phyloP scores from a whole-genome alignment of 2,797 vertebrate species.

The Premnoplex brunnescens region DNA sequence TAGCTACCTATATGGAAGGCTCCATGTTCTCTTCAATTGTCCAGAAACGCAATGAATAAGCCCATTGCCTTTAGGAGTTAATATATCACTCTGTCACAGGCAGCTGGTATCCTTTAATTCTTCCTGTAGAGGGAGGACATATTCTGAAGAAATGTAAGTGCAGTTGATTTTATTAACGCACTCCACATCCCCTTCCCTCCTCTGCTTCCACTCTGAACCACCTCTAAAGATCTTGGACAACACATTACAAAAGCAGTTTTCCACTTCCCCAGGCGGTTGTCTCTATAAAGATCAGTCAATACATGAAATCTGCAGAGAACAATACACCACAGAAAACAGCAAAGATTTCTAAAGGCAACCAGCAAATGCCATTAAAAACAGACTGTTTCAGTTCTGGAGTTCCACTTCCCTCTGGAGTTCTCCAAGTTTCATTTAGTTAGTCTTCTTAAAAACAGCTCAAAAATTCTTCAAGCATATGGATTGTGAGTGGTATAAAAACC shows the following conservation, averaged over 20 bases:
- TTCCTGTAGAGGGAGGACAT: background rate
- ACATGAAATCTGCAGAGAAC: constrained; percentile 3
- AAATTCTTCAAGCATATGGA: background rate
- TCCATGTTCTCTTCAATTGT: background rate
- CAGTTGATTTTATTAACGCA: background rate
- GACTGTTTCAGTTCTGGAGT: background rate
- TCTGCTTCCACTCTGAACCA: background rate
- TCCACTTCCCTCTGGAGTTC: background rate
- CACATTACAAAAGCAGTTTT: background rate
- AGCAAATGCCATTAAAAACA: background rate
- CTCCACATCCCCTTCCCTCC: background rate
- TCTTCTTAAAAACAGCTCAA: background rate
- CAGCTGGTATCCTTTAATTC: background rate
- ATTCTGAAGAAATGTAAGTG: background rate
- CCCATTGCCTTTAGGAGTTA: background rate
- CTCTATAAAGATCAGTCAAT: constrained; percentile 27
- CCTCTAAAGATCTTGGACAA: background rate
- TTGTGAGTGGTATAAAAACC: background rate
- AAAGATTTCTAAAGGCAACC: background rate
- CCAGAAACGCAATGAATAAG: background rate
- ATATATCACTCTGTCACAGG: background rate
- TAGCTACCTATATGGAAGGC: background rate
- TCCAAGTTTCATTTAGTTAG: background rate
- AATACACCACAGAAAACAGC: background rate
- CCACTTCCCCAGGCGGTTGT: background rate